Conservation (phyloP, 2,113 vertebrate genomes). For the Chaetura pelagica region DNA sequence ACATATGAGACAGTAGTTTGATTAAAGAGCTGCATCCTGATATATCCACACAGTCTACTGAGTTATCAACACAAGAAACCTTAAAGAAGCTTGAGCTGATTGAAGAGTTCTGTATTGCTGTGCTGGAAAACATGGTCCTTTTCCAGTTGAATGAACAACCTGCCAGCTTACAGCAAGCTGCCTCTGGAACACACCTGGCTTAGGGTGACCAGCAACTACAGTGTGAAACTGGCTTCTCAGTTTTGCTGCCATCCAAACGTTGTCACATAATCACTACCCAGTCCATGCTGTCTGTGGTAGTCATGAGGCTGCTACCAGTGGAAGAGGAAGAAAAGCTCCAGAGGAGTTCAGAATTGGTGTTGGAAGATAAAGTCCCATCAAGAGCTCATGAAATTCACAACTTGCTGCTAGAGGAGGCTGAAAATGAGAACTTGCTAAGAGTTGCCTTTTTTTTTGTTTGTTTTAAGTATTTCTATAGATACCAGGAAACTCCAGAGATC, state of each 20-base stretch:
- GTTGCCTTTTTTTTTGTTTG: not conserved
- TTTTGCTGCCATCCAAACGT: not conserved
- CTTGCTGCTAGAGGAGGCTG: not conserved
- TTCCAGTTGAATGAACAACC: not conserved
- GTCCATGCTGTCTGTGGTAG: not conserved
- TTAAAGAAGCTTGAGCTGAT: not conserved
- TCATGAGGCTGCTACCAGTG: not conserved
- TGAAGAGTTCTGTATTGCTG: not conserved
- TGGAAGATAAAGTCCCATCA: not conserved
- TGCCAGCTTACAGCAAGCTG: not conserved
- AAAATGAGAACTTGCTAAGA: not conserved
- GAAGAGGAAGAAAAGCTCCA: not conserved
- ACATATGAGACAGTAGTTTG: not conserved
- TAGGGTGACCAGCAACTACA: not conserved
- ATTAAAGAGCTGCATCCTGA: not conserved
- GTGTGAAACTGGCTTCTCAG: not conserved
- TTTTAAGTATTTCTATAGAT: not conserved
- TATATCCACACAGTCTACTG: not conserved
- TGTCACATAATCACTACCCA: not conserved
- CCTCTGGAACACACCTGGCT: not conserved
- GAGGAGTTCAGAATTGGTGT: not conserved
- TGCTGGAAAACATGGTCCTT: not conserved
- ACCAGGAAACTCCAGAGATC: not conserved
- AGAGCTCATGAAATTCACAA: not conserved
- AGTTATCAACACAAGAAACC: not conserved